These are phyloP conservation scores for Melanogrammus aeglefinus DNA, from an alignment of 2,797 vertebrate species.

Conservation along the genomic window DNA sequence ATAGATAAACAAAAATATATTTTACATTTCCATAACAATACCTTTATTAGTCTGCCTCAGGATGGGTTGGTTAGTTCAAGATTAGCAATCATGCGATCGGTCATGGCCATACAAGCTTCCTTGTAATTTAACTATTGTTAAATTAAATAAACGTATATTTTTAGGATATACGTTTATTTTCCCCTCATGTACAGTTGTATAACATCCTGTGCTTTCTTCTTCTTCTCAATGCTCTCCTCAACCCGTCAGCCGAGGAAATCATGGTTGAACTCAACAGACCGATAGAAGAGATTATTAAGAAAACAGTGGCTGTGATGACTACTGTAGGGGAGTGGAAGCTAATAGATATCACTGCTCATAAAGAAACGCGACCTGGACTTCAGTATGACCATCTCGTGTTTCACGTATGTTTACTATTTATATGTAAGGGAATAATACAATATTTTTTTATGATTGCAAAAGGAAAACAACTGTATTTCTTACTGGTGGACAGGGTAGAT, in stretches of 20 bases:
- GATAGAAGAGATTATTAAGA: conserved; percentile 31
- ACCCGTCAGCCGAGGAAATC: conserved; percentile 54
- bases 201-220: neutral
- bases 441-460: neutral
- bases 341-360: conserved; percentile 52
- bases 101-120: no score
- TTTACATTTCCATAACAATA: neutral
- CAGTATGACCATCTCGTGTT: conserved; percentile 43
- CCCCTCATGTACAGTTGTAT: neutral
- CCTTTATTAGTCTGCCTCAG: no score
- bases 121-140: no score
- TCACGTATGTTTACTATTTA: conserved; percentile 42
- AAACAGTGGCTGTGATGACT: conserved; percentile 51
- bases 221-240: neutral
- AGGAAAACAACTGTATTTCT: neutral
- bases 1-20: conserved; percentile 45
- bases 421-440: neutral
- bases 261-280: conserved; percentile 36
- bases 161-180: no score
- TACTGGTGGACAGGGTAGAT: neutral
- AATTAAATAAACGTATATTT: no score
- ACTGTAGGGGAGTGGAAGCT: conserved; percentile 77
- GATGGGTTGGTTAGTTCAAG: no score
- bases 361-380: rapidly evolving
- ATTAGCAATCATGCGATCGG: no score